A percentile compares a stretch with the other conserved stretches of the same genome.
Evolutionary conservation across 2,888 invertebrate genomes (phyloP).

Genomic region (Nomada fucata): DNA sequence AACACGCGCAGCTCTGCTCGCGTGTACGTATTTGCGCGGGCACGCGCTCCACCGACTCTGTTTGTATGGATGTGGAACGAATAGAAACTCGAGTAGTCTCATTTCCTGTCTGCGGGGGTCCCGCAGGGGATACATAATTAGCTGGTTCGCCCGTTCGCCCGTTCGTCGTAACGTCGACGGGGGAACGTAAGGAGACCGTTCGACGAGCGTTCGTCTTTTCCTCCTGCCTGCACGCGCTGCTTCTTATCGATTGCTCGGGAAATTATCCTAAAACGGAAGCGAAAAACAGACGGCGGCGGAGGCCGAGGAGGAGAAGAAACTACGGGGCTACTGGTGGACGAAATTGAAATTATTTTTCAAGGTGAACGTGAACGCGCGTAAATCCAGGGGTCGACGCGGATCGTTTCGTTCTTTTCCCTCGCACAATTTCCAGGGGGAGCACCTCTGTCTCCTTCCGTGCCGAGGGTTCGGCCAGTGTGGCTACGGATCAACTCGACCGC

Average conservation of each 20-base stretch:
- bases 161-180: conserved; percentile 65
- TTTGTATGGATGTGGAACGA: conserved; percentile 55
- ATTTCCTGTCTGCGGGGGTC: conserved; percentile 83
- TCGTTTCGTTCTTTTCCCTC: conserved; percentile 30
- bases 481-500: conserved; percentile 50
- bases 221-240: conserved; percentile 34
- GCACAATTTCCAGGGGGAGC: conserved; percentile 11
- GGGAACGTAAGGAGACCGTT: conserved; percentile 48
- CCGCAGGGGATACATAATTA: conserved; percentile 82
- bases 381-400: not conserved
- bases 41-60: not conserved
- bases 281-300: not conserved
- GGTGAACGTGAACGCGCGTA: not conserved
- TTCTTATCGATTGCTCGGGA: conserved; percentile 59
- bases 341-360: conserved; percentile 39
- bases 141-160: conserved; percentile 79
- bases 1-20: conserved; percentile 17
- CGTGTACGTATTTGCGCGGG: conserved; percentile 48
- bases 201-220: conserved; percentile 59
- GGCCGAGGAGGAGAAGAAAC: not conserved
- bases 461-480: not conserved
- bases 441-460: not conserved
- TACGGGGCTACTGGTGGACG: not conserved
- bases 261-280: conserved; percentile 48
- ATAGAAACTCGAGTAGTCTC: conserved; percentile 80